phyloP scores from a whole-genome alignment of 2,113 vertebrate genomes.

The Cynopterus brachyotis region DNA sequence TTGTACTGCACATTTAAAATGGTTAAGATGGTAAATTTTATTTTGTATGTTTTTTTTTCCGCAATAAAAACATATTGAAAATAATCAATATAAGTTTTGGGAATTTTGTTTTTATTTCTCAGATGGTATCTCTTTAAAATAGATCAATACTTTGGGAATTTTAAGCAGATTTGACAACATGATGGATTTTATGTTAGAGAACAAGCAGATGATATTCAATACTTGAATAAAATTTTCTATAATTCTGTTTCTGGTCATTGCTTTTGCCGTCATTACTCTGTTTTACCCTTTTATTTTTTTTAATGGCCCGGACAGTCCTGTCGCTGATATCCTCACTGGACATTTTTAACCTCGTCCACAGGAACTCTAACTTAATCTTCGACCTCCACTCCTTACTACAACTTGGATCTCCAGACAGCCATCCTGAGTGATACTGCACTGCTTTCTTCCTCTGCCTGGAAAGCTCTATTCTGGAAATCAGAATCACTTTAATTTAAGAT shows the following conservation, averaged over 20 bases:
- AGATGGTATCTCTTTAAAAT: neutral
- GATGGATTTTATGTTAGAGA: neutral
- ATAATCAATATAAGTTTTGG: neutral
- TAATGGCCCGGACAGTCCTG: neutral
- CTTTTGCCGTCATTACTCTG: neutral
- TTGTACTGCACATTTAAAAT: neutral
- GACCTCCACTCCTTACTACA: neutral
- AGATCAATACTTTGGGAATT: neutral
- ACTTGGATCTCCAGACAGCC: neutral
- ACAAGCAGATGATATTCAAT: neutral
- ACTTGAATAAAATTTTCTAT: neutral
- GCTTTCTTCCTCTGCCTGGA: neutral
- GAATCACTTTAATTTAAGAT: neutral
- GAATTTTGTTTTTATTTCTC: neutral
- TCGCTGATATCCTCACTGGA: neutral
- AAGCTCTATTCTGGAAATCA: neutral
- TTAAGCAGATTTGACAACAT: neutral
- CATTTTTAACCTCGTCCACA: neutral
- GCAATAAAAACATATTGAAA: neutral
- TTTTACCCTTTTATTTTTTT: neutral
- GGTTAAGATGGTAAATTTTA: neutral
- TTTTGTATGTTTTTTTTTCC: neutral
- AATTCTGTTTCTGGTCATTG: neutral
- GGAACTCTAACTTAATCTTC: neutral
- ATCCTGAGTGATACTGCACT: neutral